Percentiles rank a stretch among this genome's conserved stretches.
phyloP scores from a whole-genome alignment of 2,797 vertebrate genomes.

The Poecilia picta region DNA sequence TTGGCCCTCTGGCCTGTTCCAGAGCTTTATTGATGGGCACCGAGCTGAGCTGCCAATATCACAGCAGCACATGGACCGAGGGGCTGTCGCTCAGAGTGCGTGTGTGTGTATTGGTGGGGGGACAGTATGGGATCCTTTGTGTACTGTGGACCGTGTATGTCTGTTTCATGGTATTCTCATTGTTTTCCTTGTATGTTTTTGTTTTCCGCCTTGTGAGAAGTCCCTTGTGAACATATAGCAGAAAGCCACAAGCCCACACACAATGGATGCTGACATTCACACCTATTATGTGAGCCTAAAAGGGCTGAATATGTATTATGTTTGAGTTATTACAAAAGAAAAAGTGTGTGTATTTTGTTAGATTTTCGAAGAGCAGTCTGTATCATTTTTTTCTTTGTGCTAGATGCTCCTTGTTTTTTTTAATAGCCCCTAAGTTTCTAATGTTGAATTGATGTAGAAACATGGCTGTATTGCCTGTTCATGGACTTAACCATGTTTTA shows the following conservation, averaged over 20 bases:
- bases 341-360: not conserved
- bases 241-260: slow-evolving; percentile 2
- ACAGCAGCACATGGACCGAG: slow-evolving; percentile 61
- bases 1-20: slow-evolving; percentile 59
- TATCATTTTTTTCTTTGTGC: slow-evolving; percentile 12
- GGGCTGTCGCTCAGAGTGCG: slow-evolving; percentile 47
- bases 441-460: slow-evolving; percentile 8
- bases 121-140: slow-evolving; percentile 7
- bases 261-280: not conserved
- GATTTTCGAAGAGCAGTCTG: not conserved
- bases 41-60: slow-evolving; percentile 73
- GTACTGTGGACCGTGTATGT: not conserved
- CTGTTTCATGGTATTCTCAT: slow-evolving; percentile 21
- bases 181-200: slow-evolving; percentile 20
- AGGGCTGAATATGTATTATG: not conserved
- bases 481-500: slow-evolving; percentile 2
- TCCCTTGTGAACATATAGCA: slow-evolving; percentile 25
- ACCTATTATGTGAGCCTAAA: not conserved
- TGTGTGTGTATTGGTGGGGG: slow-evolving; percentile 19
- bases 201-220: slow-evolving; percentile 28
- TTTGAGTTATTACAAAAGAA: slow-evolving; percentile 6
- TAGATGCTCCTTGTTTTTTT: slow-evolving; percentile 7
- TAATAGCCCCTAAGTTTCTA: slow-evolving; percentile 6
- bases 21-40: slow-evolving; percentile 74
- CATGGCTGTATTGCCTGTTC: slow-evolving; percentile 8